A percentile compares a stretch with the other conserved stretches of the same genome.
Evolutionary conservation across 2,888 invertebrate species (phyloP).

Genomic region (Drosophila kambysellisi): DNA sequence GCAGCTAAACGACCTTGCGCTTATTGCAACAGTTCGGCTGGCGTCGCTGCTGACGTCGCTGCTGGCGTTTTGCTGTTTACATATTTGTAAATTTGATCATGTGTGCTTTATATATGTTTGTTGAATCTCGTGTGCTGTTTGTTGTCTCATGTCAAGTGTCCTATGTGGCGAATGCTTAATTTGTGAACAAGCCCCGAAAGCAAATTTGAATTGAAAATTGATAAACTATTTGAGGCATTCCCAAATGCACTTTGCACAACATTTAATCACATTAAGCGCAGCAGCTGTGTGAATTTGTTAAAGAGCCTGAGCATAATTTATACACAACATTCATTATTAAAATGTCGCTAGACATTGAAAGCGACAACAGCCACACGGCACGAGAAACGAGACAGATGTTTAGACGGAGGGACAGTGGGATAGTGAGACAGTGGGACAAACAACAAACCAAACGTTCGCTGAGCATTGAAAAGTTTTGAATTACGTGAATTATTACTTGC

Average conservation of each 20-base stretch:
- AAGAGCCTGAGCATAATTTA: constrained; percentile 71
- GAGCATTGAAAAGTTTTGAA: constrained; percentile 74
- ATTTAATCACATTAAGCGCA: constrained; percentile 74
- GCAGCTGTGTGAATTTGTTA: constrained; percentile 56
- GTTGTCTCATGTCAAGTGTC: constrained; percentile 24
- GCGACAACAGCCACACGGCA: constrained; percentile 37
- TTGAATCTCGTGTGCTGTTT: constrained; percentile 16
- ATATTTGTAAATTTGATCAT: constrained; percentile 36
- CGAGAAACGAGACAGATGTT: constrained; percentile 25
- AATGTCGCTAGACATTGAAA: constrained; percentile 78
- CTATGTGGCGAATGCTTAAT: constrained; percentile 53
- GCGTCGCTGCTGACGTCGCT: constrained; percentile 36
- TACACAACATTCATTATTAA: constrained; percentile 72
- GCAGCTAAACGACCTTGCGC: constrained; percentile 75
- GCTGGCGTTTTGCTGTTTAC: constrained; percentile 39
- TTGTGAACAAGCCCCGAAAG: constrained; percentile 39
- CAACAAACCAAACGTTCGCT: constrained; percentile 41
- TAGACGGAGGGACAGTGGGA: constrained; percentile 6
- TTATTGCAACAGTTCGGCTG: constrained; percentile 63
- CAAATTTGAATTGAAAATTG: constrained; percentile 6
- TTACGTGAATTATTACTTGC: constrained; percentile 79
- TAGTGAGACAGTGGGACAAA: constrained; percentile 9
- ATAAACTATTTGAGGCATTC: constrained; percentile 29
- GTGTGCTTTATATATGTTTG: constrained; percentile 29
- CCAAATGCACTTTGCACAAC: constrained; percentile 72